Evolutionary conservation across 2,797 vertebrate genomes (phyloP), one percentile per base, ranked within the genome.

Genomic region (Zonotrichia albicollis): DNA sequence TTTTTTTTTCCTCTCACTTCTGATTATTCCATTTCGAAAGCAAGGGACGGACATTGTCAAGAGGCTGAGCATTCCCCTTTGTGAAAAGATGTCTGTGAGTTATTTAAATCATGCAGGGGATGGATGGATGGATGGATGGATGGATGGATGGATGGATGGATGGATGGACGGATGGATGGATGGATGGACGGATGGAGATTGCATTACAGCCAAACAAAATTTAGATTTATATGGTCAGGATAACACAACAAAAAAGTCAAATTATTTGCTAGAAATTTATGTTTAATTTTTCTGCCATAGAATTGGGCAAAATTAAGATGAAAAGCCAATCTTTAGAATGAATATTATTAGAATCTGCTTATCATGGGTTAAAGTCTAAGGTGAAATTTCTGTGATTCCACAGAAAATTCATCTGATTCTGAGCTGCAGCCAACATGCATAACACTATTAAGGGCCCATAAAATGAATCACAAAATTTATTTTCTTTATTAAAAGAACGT

Each of bases 391-490:
- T 66, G 26, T 46, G 34, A 81, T 88, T 88, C n/a, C 36, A 36
- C 54, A 66, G 64, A 75, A 89, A 91, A 90, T 58, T 72, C 25
- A n/a, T 72, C 38, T 51, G 16, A 62, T 29, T 42, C 68, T 45
- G 26, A 84, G 60, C 51, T 74, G 38, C 29, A 78, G 45, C 25
- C 65, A 89, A 36, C 53, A 64, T 38, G 22, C 1, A 1, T n/a
- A 87, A 40, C n/a, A 51, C 20, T 84, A 72, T 81, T 87, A 71
- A 58, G 10, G 27, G n/a, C 4, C 22, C n/a, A 51, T 91, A 94
- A 93, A 95, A 92, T 43, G 55, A 92, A 92, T 38, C 74, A 87
- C 66, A 75, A 61, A 75, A 86, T 66, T 72, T 81, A 90, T 81
- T 85, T 95, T 88, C 54, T 75, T 84, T 81, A 84, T 92, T 95